Conservation (phyloP, 2,797 vertebrate species). For the Onychomys torridus region DNA sequence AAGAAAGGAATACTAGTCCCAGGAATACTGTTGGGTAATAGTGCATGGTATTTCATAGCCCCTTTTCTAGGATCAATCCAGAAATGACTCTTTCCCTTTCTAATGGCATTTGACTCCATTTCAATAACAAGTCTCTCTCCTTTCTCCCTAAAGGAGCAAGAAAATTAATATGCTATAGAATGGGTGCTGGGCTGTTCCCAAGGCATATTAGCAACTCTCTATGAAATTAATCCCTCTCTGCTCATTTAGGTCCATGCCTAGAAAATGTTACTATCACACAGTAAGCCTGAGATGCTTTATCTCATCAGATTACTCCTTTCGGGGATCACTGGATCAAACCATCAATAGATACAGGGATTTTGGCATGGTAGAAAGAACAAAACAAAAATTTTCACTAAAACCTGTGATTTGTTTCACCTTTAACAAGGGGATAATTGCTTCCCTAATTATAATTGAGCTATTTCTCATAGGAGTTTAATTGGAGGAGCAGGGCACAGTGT, state of each 20-base stretch:
- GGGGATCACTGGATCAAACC: conserved; percentile 79
- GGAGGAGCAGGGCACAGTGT: conserved; percentile 73
- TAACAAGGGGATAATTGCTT: conserved; percentile 85
- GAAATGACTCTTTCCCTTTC: conserved; percentile 35
- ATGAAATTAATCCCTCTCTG: conserved; percentile 83
- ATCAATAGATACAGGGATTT: conserved; percentile 81
- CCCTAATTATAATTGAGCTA: conserved; percentile 86
- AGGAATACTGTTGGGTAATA: not conserved
- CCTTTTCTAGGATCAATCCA: not conserved
- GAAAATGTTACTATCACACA: conserved; percentile 35
- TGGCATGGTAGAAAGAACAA: conserved; percentile 78
- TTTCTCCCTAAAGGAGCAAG: conserved; percentile 46
- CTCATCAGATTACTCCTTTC: conserved; percentile 79
- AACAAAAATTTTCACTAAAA: conserved; percentile 83
- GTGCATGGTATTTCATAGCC: not conserved
- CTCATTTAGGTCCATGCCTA: conserved; percentile 80
- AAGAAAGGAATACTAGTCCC: not conserved
- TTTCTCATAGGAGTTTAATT: conserved; percentile 85
- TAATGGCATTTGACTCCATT: not conserved
- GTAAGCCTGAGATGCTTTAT: conserved; percentile 51
- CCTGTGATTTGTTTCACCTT: conserved; percentile 81
- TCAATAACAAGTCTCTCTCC: not conserved
- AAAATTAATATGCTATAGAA: not conserved
- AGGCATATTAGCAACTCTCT: conserved; percentile 18
- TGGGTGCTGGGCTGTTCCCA: not conserved